These are phyloP conservation scores for Penaeus indicus DNA, from an alignment of 1,140 invertebrate genomes.

Conservation along the genomic window DNA sequence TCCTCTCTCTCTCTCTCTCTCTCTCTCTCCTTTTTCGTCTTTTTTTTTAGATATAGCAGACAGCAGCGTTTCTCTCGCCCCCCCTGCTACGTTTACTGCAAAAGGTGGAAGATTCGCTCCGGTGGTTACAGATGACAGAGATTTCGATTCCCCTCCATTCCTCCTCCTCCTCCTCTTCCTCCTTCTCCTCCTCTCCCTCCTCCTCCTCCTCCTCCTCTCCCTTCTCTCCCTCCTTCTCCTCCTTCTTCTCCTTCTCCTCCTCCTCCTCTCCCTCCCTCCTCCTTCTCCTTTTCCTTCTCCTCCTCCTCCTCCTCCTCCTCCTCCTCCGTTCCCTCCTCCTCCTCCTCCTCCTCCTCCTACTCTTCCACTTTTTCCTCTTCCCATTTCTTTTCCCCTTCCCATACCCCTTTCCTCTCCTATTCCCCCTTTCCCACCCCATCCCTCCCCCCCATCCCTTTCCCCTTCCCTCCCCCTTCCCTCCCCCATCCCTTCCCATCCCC, in stretches of 20 bases:
- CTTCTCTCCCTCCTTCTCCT: too few species aligned
- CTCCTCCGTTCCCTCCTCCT: background rate
- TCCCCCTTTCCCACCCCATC: background rate
- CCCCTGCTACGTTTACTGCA: background rate
- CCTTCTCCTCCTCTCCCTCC: background rate
- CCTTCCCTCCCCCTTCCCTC: background rate
- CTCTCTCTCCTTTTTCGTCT: too few species aligned
- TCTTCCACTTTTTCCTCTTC: background rate
- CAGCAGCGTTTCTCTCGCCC: too few species aligned
- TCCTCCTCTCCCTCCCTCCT: background rate
- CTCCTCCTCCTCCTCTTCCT: constrained; percentile 1
- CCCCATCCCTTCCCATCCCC: background rate
- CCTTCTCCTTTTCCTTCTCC: too few species aligned
- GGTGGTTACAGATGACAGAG: too few species aligned
- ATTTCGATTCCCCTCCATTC: background rate
- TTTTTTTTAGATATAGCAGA: too few species aligned
- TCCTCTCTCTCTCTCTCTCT: too few species aligned
- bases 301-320: background rate
- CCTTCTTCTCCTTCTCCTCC: too few species aligned
- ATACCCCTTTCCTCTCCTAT: background rate
- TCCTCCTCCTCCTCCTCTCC: background rate
- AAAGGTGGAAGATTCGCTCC: too few species aligned
- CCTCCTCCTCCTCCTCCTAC: background rate
- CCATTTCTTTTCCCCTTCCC: background rate
- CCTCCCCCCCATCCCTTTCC: background rate